phyloP scores from a whole-genome alignment of 2,113 vertebrate genomes.

The Nyctibius bracteatus region DNA sequence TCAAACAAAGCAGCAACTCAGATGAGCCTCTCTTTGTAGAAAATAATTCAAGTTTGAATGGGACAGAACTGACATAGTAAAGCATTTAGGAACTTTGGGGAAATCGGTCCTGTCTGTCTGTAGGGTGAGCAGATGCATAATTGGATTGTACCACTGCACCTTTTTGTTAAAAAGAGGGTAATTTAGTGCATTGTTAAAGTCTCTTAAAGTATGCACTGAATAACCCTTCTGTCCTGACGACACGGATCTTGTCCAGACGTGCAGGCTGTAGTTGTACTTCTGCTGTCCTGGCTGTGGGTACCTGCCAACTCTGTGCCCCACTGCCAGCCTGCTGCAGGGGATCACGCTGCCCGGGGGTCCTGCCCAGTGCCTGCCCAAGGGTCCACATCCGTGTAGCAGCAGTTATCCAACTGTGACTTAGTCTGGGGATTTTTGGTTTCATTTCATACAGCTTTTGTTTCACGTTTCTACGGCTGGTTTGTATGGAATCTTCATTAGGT shows the following conservation, averaged over 20 bases:
- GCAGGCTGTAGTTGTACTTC: not conserved
- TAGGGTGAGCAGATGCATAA: not conserved
- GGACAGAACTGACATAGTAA: not conserved
- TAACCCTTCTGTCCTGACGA: not conserved
- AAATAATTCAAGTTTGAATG: not conserved
- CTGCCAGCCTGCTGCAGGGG: not conserved
- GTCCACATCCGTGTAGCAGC: not conserved
- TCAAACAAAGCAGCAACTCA: not conserved
- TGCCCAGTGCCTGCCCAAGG: rapidly evolving
- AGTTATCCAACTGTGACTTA: not conserved
- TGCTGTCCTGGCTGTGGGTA: not conserved
- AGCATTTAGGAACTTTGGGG: not conserved
- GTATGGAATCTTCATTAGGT: rapidly evolving
- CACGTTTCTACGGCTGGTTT: not conserved
- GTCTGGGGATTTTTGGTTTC: not conserved
- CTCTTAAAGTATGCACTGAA: not conserved
- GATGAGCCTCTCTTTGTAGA: not conserved
- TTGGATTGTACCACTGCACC: not conserved
- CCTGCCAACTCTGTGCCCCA: not conserved
- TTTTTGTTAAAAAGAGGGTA: not conserved
- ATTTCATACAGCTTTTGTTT: rapidly evolving
- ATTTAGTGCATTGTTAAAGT: not conserved
- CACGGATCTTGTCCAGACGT: rapidly evolving
- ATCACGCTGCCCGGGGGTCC: not conserved
- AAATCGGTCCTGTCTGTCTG: not conserved